phyloP scores from a whole-genome alignment of 2,113 vertebrate species.

The Romanogobio albipinnatus region DNA sequence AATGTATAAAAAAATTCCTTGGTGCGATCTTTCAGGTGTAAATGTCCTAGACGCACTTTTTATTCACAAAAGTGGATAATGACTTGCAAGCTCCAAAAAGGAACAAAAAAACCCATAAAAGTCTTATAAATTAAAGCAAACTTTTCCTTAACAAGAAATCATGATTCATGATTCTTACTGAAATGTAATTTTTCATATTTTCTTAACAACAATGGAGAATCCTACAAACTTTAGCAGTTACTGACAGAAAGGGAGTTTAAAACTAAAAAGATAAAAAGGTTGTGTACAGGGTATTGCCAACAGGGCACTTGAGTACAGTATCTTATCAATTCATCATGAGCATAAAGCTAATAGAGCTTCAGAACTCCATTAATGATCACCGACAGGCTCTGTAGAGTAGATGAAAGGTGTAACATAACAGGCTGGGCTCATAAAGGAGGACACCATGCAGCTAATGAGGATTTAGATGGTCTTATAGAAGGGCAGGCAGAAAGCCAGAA shows the following conservation, averaged over 20 bases:
- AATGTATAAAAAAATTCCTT: too few relatives aligned
- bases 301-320: constrained; percentile 72
- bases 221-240: constrained; percentile 68
- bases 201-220: constrained; percentile 46
- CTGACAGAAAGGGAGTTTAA: constrained; percentile 60
- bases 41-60: neutral
- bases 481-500: constrained; percentile 79
- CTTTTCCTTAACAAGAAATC: neutral
- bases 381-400: constrained; percentile 79
- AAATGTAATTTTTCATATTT: too few relatives aligned
- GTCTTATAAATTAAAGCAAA: neutral
- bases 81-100: neutral
- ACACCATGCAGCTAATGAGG: constrained; percentile 80
- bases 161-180: neutral
- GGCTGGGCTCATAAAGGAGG: constrained; percentile 73
- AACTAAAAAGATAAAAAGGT: constrained; percentile 65
- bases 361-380: constrained; percentile 77
- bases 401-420: constrained; percentile 81
- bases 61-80: neutral
- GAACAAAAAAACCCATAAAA: neutral
- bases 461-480: constrained; percentile 80
- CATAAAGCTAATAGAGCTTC: constrained; percentile 80
- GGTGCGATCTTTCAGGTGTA: too few relatives aligned
- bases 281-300: constrained; percentile 70
- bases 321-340: constrained; percentile 80